phyloP scores from a whole-genome alignment of 2,888 invertebrate genomes.

The Parascotia fuliginaria region DNA sequence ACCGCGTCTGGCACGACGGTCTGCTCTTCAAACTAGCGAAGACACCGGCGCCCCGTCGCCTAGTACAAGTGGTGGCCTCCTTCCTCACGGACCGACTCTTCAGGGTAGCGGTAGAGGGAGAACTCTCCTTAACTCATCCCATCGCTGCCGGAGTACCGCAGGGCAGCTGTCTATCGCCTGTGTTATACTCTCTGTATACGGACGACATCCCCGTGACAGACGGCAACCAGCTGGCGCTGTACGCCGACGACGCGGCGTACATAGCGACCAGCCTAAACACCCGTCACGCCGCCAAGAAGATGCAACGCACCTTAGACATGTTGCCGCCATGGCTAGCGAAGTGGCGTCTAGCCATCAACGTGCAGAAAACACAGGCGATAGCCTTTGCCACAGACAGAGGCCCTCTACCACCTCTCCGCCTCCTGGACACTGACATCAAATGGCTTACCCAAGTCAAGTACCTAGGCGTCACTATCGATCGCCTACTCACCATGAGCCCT shows the following conservation, averaged over 20 bases:
- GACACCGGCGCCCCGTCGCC: slow-evolving; percentile 9
- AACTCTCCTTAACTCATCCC: not conserved
- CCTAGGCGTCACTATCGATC: not conserved
- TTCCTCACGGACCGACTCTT: not conserved
- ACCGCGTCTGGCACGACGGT: slow-evolving; percentile 33
- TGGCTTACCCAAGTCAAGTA: not conserved
- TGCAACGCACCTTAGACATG: not conserved
- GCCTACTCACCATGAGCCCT: not conserved
- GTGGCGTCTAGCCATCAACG: slow-evolving; percentile 9
- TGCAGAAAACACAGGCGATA: slow-evolving; percentile 30
- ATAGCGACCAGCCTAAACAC: not conserved
- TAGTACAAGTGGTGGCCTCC: slow-evolving; percentile 2
- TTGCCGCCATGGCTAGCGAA: not conserved
- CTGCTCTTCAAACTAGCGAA: slow-evolving; percentile 38
- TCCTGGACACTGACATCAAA: not conserved
- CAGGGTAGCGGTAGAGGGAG: not conserved
- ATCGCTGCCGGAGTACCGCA: slow-evolving; percentile 30
- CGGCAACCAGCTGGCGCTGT: not conserved
- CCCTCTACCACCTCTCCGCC: not conserved
- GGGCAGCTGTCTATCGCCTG: slow-evolving; percentile 7
- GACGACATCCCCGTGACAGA: slow-evolving; percentile 1
- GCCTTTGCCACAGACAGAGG: not conserved
- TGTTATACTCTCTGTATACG: not conserved
- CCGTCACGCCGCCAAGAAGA: not conserved
- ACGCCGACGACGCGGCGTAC: slow-evolving; percentile 10